Evolutionary conservation across 2,113 vertebrate genomes (phyloP).

Genomic region (Pagrus major): DNA sequence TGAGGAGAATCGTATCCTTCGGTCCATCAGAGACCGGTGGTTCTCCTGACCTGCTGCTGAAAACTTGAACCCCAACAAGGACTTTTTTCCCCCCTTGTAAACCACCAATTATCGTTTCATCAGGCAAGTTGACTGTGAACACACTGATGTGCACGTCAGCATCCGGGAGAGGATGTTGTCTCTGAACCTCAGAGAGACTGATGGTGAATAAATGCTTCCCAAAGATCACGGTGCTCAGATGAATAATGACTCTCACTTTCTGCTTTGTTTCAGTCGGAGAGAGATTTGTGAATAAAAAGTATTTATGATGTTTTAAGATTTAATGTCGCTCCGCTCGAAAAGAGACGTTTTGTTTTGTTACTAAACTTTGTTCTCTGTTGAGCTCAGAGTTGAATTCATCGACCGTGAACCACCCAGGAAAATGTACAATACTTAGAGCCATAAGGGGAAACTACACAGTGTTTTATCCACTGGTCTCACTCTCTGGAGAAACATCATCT

Average conservation of each 20-base stretch:
- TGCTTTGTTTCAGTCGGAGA: neutral
- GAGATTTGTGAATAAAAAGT: neutral
- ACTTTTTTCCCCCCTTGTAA: neutral
- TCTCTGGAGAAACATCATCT: no score
- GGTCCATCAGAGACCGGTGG: neutral
- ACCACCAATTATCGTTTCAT: neutral
- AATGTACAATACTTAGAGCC: neutral
- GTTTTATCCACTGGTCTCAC: neutral
- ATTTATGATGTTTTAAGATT: neutral
- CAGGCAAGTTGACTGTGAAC: conserved; percentile 15
- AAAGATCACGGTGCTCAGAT: neutral
- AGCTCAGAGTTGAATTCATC: neutral
- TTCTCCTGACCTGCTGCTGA: conserved; percentile 23
- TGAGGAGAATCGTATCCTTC: conserved; percentile 13
- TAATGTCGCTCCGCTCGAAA: neutral
- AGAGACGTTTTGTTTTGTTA: neutral
- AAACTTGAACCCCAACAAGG: neutral
- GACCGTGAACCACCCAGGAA: neutral
- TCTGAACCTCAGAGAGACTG: neutral
- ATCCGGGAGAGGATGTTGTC: neutral
- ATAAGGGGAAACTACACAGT: neutral
- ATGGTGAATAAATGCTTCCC: conserved; percentile 13
- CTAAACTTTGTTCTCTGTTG: neutral
- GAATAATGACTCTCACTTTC: neutral
- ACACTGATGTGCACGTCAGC: neutral